Base-by-base conservation (phyloP, 2,888 invertebrate species). In the Apodemia hepburni region DNA sequence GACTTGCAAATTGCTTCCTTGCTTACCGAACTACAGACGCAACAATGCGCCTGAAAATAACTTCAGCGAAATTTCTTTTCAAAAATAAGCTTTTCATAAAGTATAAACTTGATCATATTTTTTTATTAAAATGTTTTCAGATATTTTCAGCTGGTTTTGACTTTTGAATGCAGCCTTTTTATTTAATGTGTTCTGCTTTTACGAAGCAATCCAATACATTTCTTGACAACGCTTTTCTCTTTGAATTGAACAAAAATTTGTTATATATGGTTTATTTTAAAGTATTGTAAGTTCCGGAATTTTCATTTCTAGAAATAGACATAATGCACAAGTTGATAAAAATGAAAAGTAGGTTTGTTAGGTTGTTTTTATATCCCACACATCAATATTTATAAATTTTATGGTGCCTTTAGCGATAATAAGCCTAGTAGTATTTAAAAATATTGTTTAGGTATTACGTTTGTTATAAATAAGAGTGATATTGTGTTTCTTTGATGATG, bases 1-100 rank as follows among this genome's bases (percentile, higher is more conserved):
- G 61, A 61, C 61, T 61, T 22, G 38, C 42, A 58, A 57, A 61
- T 61, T 61, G 42, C 45, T 58, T 61, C 38, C 42, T 42, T 58
- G 54, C 54, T 57, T 57, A 57, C 54, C 54, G 27, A 57, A 57
- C 27, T 57, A 57, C 54, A 57, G 54, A 29, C 54, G 27, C 27
- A 57, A 57, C 54, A 57, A 57, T 57, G 54, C 54, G 54, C 54
- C 29, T 27, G 29, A 57, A 57, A 57, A 57, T 57, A 57, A 57
- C 54, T 57, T 57, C 54, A 57, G 54, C 27, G n/a, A 57, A 57
- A 57, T 27, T 27, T 57, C 27, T 29, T 57, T 57, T 57, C 29
- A 15, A 57, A 57, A 57, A 57, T 57, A 57, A 57, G 54, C 54
- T 29, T 57, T 57, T 57, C 54, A 57, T 57, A 57, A 57, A 57